Conservation (phyloP, 2,113 vertebrate genomes). For the Speoplatyrhinus poulsoni region DNA sequence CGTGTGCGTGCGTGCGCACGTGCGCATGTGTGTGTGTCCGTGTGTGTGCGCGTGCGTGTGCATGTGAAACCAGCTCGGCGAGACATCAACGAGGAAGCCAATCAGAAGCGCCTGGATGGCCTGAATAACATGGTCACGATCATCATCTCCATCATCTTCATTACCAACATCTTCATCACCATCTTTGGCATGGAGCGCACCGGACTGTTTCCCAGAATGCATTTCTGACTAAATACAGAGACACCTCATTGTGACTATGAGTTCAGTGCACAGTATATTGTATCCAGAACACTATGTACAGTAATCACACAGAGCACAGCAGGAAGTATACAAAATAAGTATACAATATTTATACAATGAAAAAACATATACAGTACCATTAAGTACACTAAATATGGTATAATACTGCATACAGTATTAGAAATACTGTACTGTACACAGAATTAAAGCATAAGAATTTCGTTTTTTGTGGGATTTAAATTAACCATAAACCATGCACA, state of each 20-base stretch:
- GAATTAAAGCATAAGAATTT: background rate
- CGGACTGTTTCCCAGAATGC: conserved; percentile 76
- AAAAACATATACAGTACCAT: too few relatives aligned
- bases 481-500: background rate
- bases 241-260: background rate
- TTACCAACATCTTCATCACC: conserved; percentile 90
- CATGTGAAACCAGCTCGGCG: conserved; percentile 77
- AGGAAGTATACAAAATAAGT: background rate
- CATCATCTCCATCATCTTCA: conserved; percentile 84
- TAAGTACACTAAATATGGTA: too few relatives aligned
- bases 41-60: conserved; percentile 26
- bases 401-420: too few relatives aligned
- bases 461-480: background rate
- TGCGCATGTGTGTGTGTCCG: background rate
- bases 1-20: background rate
- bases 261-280: too few relatives aligned
- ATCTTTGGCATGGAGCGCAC: conserved; percentile 88
- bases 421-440: background rate
- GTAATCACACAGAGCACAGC: background rate
- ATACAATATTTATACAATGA: too few relatives aligned
- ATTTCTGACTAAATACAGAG: conserved; percentile 37
- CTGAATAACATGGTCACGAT: conserved; percentile 83
- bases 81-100: conserved; percentile 83
- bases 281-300: background rate
- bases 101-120: conserved; percentile 81